These are phyloP conservation scores for Crioceris asparagi DNA, from an alignment of 2,888 invertebrate genomes.

Conservation along the genomic window DNA sequence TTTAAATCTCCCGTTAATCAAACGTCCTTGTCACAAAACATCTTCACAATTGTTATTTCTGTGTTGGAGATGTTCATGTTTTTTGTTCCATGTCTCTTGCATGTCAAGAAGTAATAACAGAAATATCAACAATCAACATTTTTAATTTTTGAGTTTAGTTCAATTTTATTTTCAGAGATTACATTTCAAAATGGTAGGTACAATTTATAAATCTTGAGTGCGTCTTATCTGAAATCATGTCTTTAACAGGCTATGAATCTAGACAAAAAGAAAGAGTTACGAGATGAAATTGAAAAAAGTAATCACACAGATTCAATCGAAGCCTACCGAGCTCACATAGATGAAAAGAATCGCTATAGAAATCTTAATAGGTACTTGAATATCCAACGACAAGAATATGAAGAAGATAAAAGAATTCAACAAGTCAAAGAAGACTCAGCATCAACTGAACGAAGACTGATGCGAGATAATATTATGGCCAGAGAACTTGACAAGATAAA, in stretches of 20 bases:
- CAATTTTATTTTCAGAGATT: too few species aligned
- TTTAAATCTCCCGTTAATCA: too few species aligned
- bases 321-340: conserved; percentile 23
- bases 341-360: conserved; percentile 26
- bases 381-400: conserved; percentile 25
- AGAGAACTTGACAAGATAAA: conserved; percentile 31
- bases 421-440: conserved; percentile 18
- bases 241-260: conserved; percentile 17
- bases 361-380: conserved; percentile 29
- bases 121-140: too few species aligned
- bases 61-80: too few species aligned
- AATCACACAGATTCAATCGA: conserved; percentile 20
- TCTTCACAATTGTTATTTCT: too few species aligned
- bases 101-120: too few species aligned
- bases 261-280: conserved; percentile 15
- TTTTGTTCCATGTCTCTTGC: too few species aligned
- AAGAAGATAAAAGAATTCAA: conserved; percentile 19
- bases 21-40: too few species aligned
- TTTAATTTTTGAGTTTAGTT: too few species aligned
- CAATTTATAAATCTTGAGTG: too few species aligned
- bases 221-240: too few species aligned
- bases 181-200: too few species aligned
- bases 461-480: conserved; percentile 30
- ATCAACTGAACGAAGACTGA: conserved; percentile 19
- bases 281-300: conserved; percentile 19